These are phyloP conservation scores for Toxotes lorentzi DNA, from an alignment of 2,797 vertebrate genomes.

Conservation along the genomic window DNA sequence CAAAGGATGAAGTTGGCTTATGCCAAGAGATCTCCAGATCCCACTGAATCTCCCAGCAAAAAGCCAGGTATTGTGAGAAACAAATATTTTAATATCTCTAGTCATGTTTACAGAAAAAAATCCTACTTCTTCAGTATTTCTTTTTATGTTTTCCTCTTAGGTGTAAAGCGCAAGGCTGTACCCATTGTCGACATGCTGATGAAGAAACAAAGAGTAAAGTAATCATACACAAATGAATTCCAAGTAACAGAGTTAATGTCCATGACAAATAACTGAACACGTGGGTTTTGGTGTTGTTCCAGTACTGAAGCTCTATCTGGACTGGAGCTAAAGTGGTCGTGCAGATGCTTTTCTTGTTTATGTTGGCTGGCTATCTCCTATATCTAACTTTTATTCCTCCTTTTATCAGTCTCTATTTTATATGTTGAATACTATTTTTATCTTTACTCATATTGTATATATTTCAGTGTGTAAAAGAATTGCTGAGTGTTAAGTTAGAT, in stretches of 20 bases:
- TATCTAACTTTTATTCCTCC: background rate
- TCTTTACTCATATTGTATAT: background rate
- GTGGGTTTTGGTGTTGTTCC: background rate
- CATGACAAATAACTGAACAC: background rate
- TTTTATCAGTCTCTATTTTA: background rate
- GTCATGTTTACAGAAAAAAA: background rate
- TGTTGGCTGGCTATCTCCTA: background rate
- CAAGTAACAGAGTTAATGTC: background rate
- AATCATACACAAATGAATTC: background rate
- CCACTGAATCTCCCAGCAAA: conserved; percentile 50
- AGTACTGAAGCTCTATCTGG: background rate
- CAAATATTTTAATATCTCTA: fast-evolving
- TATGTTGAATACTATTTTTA: background rate
- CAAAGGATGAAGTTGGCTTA: conserved; percentile 85
- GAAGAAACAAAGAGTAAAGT: conserved; percentile 68
- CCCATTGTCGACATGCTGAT: conserved; percentile 69
- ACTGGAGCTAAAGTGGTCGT: background rate
- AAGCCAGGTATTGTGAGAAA: conserved; percentile 57
- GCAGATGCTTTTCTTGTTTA: background rate
- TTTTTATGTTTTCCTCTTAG: conserved; percentile 56
- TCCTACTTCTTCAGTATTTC: background rate
- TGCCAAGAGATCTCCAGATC: conserved; percentile 66
- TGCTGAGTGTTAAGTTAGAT: background rate
- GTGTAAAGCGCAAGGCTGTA: conserved; percentile 73
- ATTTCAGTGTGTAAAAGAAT: background rate